Evolutionary conservation across 2,113 vertebrate genomes (phyloP), one percentile per base, ranked within the genome.

Genomic region (Amphiprion percula): DNA sequence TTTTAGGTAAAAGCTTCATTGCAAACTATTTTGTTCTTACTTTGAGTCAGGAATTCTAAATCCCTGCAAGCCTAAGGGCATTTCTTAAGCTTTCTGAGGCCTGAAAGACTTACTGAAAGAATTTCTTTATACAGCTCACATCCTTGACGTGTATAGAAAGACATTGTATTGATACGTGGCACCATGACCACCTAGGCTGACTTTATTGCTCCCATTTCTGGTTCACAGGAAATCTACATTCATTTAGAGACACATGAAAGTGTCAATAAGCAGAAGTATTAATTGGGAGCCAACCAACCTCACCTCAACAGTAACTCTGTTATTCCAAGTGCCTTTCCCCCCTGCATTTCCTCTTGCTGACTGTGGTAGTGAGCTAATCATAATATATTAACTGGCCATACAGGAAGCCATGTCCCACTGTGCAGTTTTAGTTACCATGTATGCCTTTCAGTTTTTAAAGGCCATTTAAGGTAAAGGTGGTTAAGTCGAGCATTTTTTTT

Each of bases 351-450:
- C 84, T 86, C 64, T 55, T 68, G 46, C 53, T 14, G 64, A 59
- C 62, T 24, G 68, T 75, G 77, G 60, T 68, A 52, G 68, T 63
- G 76, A 73, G 79, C 81, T 88, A 87, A 89, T 90, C 81, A 90
- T 89, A 91, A 93, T 90, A 91, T 82, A 88, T 90, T 84, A 92
- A 91, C 86, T 72, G 66, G 71, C 62, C 55, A 44, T 85, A 85
- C 83, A 93, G 90, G 88, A 93, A 92, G 66, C 74, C 78, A 14
- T 72, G 79, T 87, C 77, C 72, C 82, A 71, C 70, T 68, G 79
- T 77, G 77, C 74, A 79, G 75, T 56, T 79, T 46, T 47, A 73
- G 77, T 87, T 85, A 80, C 80, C 64, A 56, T 80, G 70, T 72
- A 72, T 79, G 79, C 50, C 68, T 86, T 68, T 80, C 63, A 60